Percentiles rank a stretch among this genome's conserved stretches.
These are phyloP conservation scores for Syrrhaptes paradoxus DNA, from an alignment of 2,113 vertebrate species.

Conservation along the genomic window DNA sequence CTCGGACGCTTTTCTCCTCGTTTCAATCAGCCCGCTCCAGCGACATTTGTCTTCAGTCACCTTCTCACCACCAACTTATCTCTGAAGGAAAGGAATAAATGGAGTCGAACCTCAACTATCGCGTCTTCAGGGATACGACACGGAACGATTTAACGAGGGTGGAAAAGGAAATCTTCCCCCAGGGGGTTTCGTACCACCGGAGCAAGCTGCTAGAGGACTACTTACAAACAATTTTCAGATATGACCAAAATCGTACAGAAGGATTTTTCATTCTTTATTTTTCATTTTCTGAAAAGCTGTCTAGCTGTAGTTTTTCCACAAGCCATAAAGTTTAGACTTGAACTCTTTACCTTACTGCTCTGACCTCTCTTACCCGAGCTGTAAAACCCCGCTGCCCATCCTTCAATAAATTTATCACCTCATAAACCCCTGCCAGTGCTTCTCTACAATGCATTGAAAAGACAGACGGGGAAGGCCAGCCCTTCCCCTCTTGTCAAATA, in stretches of 20 bases:
- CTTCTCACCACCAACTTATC: not conserved
- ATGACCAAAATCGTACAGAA: not conserved
- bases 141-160: not conserved
- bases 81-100: conserved; percentile 35
- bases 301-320: conserved; percentile 74
- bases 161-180: conserved; percentile 7
- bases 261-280: conserved; percentile 27
- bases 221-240: conserved; percentile 1
- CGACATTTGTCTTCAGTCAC: conserved; percentile 32
- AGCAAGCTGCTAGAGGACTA: not conserved
- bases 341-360: conserved; percentile 77
- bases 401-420: conserved; percentile 81
- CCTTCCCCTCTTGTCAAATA: not conserved
- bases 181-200: not conserved
- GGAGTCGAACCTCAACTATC: conserved; percentile 28
- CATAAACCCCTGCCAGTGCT: conserved; percentile 68
- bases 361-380: conserved; percentile 73
- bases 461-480: not conserved
- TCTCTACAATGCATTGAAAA: conserved; percentile 28
- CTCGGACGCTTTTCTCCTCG: not conserved
- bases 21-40: not conserved
- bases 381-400: conserved; percentile 78
- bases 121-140: conserved; percentile 20
- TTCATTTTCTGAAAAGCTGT: conserved; percentile 44
- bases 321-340: conserved; percentile 82